Conservation (phyloP, 2,797 vertebrate species). For the Aphelocoma californica region DNA sequence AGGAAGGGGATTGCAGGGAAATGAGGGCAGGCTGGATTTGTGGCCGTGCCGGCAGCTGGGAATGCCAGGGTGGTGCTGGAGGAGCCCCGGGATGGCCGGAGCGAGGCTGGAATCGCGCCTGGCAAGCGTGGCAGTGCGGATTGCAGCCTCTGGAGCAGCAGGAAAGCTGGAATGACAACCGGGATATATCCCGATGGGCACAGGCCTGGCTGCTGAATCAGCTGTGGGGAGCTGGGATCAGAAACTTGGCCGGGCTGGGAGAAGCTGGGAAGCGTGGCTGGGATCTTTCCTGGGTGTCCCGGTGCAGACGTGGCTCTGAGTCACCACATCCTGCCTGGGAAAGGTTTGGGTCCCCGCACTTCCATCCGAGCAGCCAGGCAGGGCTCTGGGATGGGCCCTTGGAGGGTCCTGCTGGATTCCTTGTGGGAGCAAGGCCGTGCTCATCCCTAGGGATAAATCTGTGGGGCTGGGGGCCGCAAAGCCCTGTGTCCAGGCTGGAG, state of each 20-base stretch:
- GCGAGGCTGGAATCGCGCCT: background rate
- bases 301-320: conserved; percentile 31
- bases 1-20: background rate
- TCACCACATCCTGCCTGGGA: conserved; percentile 11
- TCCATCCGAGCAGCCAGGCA: accelerated
- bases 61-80: background rate
- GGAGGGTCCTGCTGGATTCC: accelerated
- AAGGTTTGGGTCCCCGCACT: background rate
- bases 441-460: accelerated
- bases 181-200: background rate
- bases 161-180: background rate
- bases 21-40: background rate
- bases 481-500: background rate
- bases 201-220: background rate
- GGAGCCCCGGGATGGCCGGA: background rate
- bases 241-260: background rate
- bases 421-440: accelerated
- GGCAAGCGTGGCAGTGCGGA: accelerated
- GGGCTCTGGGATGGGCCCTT: background rate
- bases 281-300: conserved; percentile 38
- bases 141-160: background rate
- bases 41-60: background rate
- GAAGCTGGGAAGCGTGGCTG: background rate
- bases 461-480: background rate
- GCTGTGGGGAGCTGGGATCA: background rate